Base-by-base conservation (phyloP, 35 echinoderm and acorn worm genomes). In the Anneissia japonica region DNA sequence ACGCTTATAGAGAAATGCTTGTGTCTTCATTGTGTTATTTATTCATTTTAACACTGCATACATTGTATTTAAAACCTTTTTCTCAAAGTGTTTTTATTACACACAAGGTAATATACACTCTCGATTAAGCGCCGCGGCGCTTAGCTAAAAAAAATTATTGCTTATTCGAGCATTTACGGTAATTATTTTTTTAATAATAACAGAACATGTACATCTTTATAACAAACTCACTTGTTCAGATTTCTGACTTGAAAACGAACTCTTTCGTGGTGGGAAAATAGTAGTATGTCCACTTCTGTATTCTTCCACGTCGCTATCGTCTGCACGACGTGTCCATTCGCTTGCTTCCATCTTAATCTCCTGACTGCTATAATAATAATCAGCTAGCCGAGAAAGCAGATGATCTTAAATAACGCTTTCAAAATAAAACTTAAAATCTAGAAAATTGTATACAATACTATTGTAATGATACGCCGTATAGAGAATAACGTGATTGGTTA, bases 361-460 rank as follows among this genome's bases (percentile, higher is more conserved):
- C 75, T 92, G 90, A 46, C 87, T 86, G 32, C 90, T 83, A 46
- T 92, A 92, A 82, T 92, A 92, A 75, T 92, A 92, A 84, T 92
- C 90, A 87, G 85, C 26, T 35, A 35, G 4, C 19, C 21, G 26
- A 41, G 40, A 64, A 64, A 64, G 51, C 51, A 64, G 51, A 12
- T 26, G 2, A 64, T 12, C 51, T 45, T 45, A 64, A 64, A n/a
- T 12, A 64, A 64, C 19, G 51, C 19, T 64, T 64, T 64, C 11
- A 9, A 12, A 26, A n/a, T n/a, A 64, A 43, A 43, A 43, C 40
- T 43, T 43, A 43, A 43, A 9, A 64, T 64, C 51, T 64, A 64
- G 10, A 16, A 64, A 64, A n/a, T 2, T 64, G 19, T 23, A 64
- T 23, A 16, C 21, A 64, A 19, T 26, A 64, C 1, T 12, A 23